Base-by-base conservation (phyloP, 2,797 vertebrate genomes). In the Nothura maculosa region DNA sequence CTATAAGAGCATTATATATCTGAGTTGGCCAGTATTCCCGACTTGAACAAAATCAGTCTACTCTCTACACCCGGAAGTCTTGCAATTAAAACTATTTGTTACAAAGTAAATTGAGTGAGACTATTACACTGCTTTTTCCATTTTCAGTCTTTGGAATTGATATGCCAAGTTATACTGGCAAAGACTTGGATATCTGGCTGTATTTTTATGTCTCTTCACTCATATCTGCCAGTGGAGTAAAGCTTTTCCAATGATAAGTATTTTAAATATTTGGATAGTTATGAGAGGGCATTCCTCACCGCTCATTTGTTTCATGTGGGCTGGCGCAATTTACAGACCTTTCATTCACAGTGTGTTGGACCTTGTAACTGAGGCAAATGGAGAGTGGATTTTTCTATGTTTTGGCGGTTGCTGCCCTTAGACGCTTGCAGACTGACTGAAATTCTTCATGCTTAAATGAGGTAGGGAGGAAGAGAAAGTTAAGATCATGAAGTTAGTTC, bases 271-370 rank as follows among this genome's bases (percentile, higher is more conserved):
- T 48, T 85, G 60, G 20, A 72, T 91, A 47, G 21, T 30, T 74
- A 74, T 57, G 34, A 43, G 54, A 94, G 76, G 63, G 12, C 54
- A 86, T 40, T 97, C 94, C 61, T 83, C 48, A 79, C 62, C 93
- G 87, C 58, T 95, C 47, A 64, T 96, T 97, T 96, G 66, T 93
- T 97, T 97, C 91, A 87, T 85, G 38, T 67, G 74, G 81, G 42
- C 60, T 90, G 61, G 81, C 61, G 61, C 48, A 69, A 86, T 47
- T 90, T 95, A 85, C 74, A 68, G 28, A n/a, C 58, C 21, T 82
- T 85, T 54, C 24, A 16, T 25, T 3, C 8, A 10, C 12, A 34
- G 68, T 40, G 45, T 80, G 43, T 57, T 86, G 30, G 45, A 57
- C 52, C 50, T 91, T 82, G 10, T 57, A 88, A 77, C 30, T 64